These are phyloP conservation scores for Rissa tridactyla DNA, from an alignment of 2,113 vertebrate genomes.

Conservation along the genomic window DNA sequence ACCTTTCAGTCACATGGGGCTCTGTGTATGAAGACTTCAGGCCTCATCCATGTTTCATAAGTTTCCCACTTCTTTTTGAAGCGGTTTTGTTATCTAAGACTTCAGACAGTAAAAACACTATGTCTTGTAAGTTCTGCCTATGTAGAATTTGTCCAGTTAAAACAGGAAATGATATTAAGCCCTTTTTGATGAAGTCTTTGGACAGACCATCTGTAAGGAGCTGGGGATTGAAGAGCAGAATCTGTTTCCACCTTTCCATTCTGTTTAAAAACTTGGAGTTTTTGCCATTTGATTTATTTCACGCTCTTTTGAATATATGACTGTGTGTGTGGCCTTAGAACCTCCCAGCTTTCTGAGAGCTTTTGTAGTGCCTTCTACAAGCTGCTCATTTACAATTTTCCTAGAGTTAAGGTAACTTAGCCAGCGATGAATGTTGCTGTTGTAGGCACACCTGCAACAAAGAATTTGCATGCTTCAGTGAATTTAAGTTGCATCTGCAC, in stretches of 20 bases:
- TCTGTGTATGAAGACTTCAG: not conserved
- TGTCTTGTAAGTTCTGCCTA: rapidly evolving
- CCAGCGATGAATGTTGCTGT: not conserved
- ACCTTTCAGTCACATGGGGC: not conserved
- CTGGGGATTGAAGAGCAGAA: not conserved
- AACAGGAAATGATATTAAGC: not conserved
- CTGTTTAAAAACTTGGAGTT: not conserved
- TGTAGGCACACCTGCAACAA: not conserved
- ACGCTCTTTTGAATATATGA: not conserved
- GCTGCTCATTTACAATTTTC: not conserved
- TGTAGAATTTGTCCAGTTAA: not conserved
- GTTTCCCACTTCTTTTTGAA: not conserved
- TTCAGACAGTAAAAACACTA: not conserved
- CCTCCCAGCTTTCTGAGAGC: not conserved
- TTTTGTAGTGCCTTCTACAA: not conserved
- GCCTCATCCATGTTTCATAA: not conserved
- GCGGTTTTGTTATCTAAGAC: not conserved
- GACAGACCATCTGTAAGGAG: not conserved
- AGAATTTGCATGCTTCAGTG: not conserved
- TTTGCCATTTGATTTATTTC: not conserved
- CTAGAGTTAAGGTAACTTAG: not conserved
- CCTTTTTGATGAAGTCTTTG: not conserved
- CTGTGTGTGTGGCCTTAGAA: not conserved
- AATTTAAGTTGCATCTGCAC: not conserved
- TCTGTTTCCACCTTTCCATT: not conserved